Base-by-base conservation (phyloP, 2,113 vertebrate genomes). In the Cyprinodon brontotheroides region DNA sequence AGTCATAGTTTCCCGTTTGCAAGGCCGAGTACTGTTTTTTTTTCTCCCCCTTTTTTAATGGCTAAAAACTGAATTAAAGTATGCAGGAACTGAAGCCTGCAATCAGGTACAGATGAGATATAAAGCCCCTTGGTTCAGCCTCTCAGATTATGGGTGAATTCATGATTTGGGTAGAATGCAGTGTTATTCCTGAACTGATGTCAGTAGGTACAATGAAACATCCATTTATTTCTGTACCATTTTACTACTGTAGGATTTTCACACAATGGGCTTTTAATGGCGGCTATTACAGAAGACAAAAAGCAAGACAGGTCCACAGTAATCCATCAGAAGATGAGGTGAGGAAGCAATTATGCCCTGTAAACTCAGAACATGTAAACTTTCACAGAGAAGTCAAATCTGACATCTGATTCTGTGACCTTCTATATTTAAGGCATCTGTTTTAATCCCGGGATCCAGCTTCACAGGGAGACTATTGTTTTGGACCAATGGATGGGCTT, bases 1-100 rank as follows among this genome's bases (percentile, higher is more conserved):
- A 92, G 85, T 90, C 79, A 62, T 86, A 88, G 86, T 91, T 91
- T 85, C 81, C 87, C 87, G 91, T 92, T 92, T 94, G 91, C 91
- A 87, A 90, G 88, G 87, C 84, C 84, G 79, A 91, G 91, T 91
- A 90, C 92, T 90, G 87, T 91, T 90, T 86, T 85, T 57, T 57
- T 92, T 89, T 86, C 84, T 29, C 29, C 29, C 29, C 29, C 29
- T 84, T 76, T 87, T 91, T 89, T 91, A 93, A 90, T 91, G 91
- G 91, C 84, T 77, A 29, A 77, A 92, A 92, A 92, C 85, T 86
- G 89, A 89, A 92, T 89, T 92, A 92, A 93, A 91, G 89, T 53
- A 74, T 39, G 53, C 81, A 53, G 77, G 63, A 73, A 74, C 86
- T 68, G 62, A 87, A 80, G 82, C 72, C 78, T 66, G 65, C 77